Conservation (phyloP, 2,888 invertebrate species). For the Rhamnusium bicolor region DNA sequence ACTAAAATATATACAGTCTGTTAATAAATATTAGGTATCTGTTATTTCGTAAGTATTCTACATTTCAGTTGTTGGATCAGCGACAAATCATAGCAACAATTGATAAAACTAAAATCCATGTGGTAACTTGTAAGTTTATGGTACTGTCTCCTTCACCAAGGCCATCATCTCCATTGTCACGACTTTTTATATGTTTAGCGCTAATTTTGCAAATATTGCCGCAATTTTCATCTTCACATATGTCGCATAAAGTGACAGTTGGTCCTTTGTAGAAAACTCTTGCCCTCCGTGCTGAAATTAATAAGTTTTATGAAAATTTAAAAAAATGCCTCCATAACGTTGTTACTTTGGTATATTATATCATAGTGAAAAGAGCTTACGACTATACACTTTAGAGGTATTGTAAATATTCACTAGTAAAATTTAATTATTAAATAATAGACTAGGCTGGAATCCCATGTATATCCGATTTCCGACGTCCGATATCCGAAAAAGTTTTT, state of each 20-base stretch:
- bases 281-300: constrained; percentile 82
- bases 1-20: constrained; percentile 29
- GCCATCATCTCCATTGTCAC: constrained; percentile 19
- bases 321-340: too few relatives aligned
- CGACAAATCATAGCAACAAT: neutral
- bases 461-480: too few relatives aligned
- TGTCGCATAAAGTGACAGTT: constrained; percentile 83
- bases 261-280: constrained; percentile 86
- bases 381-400: too few relatives aligned
- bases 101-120: constrained; percentile 18
- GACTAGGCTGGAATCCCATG: too few relatives aligned
- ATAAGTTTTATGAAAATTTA: neutral
- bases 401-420: too few relatives aligned
- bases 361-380: too few relatives aligned
- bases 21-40: constrained; percentile 33
- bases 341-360: too few relatives aligned
- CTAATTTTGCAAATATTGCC: constrained; percentile 71
- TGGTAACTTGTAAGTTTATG: constrained; percentile 36
- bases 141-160: constrained; percentile 37
- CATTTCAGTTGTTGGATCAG: neutral
- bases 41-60: neutral
- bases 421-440: too few relatives aligned
- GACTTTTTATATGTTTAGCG: constrained; percentile 72
- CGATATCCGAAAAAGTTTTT: too few relatives aligned
- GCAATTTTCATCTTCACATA: constrained; percentile 83